Base-by-base conservation (phyloP, 2,113 vertebrate species). In the Polyodon spathula region DNA sequence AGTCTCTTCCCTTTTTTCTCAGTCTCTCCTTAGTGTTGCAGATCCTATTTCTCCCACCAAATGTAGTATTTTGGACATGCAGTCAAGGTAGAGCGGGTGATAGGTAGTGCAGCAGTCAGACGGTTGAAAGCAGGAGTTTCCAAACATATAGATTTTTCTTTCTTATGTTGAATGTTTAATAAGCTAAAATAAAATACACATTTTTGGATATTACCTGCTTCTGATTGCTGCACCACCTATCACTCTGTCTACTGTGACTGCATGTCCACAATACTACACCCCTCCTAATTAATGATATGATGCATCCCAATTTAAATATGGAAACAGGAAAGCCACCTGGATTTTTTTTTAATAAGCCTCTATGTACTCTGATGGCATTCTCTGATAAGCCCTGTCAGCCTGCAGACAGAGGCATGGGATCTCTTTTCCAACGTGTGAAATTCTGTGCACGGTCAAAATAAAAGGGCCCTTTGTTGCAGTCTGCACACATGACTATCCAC, bases 381-480 rank as follows among this genome's bases (percentile, higher is more conserved):
- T 14, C 0, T 68, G 69, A 6, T 58, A 4, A 58, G 68, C 54
- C 2, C 58, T 74, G 73, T 70, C 68, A 63, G 72, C 74, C 73
- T 65, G 76, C 78, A 71, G 77, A 71, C 73, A 74, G 80, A 80
- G 71, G 81, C 80, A 73, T 79, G 84, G 80, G 84, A 79, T 82
- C 84, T 77, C 83, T 78, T 80, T 86, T 78, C 64, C 69, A 60
- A 63, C 66, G 71, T 63, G 68, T 68, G 73, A 73, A 76, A 71
- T 73, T 85, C 76, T 84, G 75, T 73, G 83, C 85, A 86, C 78
- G 80, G 80, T 82, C 79, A 71, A 84, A 83, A 86, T 85, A 90
- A 87, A 88, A 85, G 79, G 73, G 71, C 78, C 84, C 88, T 88
- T 89, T 89, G 87, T 90, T 81, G 78, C 75, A 62, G 74, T 78